These are phyloP conservation scores for Plusia festucae DNA, from an alignment of 2,888 invertebrate genomes.

Conservation along the genomic window DNA sequence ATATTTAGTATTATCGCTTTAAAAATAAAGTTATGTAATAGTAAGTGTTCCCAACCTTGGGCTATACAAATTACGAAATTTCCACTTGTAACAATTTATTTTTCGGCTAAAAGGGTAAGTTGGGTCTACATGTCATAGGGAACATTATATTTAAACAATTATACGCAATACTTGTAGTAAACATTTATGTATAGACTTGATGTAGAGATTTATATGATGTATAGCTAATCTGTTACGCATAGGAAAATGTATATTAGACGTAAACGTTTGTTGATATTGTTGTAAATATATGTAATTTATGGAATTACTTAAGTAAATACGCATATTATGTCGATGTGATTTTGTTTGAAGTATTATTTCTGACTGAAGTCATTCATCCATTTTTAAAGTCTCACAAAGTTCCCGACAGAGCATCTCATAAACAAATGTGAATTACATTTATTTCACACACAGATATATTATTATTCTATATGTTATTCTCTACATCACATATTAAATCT, in stretches of 20 bases:
- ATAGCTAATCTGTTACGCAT: slow-evolving; percentile 71
- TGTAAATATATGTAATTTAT: slow-evolving; percentile 81
- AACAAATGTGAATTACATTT: too few species aligned
- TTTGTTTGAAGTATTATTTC: slow-evolving; percentile 34
- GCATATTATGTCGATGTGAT: slow-evolving; percentile 57
- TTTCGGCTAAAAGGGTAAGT: slow-evolving; percentile 70
- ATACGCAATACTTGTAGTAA: slow-evolving; percentile 58
- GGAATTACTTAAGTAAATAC: slow-evolving; percentile 71
- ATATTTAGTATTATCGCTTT: not conserved
- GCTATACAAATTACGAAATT: slow-evolving; percentile 26
- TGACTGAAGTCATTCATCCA: not conserved
- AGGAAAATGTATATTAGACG: slow-evolving; percentile 67
- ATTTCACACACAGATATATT: too few species aligned
- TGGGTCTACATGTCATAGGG: slow-evolving; percentile 68
- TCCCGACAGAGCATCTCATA: too few species aligned
- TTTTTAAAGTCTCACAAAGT: not conserved
- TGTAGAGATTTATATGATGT: slow-evolving; percentile 65
- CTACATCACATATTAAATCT: too few species aligned
- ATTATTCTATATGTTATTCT: too few species aligned
- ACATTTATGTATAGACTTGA: slow-evolving; percentile 59
- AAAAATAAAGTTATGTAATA: not conserved
- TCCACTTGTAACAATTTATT: slow-evolving; percentile 38
- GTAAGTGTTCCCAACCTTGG: slow-evolving; percentile 13
- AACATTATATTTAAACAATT: slow-evolving; percentile 64
- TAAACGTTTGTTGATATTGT: slow-evolving; percentile 80